Percentiles rank a stretch among this genome's conserved stretches.
Conservation (phyloP, 1,140 invertebrate species). For the Bombus breviceps region DNA sequence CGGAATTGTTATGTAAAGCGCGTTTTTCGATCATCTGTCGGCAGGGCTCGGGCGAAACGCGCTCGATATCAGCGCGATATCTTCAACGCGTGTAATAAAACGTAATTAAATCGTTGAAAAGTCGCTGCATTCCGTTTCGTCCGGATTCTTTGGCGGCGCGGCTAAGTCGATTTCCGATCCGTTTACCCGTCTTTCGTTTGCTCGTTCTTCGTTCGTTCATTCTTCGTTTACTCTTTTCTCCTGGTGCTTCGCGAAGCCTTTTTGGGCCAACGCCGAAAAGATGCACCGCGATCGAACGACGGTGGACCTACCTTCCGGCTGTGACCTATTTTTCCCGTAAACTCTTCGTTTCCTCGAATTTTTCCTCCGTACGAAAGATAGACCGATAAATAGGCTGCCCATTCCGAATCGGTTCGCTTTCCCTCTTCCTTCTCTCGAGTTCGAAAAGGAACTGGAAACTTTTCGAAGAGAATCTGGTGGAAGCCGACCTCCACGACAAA, state of each 20-base stretch:
- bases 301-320: background rate
- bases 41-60: no score
- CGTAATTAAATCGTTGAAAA: background rate
- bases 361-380: background rate
- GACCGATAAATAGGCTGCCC: no score
- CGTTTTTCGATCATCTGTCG: no score
- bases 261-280: background rate
- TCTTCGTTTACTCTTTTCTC: background rate
- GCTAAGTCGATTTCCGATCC: slow-evolving; percentile 26
- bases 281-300: background rate
- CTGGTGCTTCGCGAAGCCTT: background rate
- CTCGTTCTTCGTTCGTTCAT: background rate
- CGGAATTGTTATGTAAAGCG: no score
- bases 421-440: no score
- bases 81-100: background rate
- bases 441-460: background rate
- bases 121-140: background rate
- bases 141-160: background rate
- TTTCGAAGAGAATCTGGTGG: background rate
- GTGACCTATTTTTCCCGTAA: slow-evolving; percentile 11
- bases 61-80: no score
- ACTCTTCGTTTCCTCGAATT: background rate
- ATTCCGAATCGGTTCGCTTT: background rate
- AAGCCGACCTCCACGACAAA: background rate
- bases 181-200: background rate